Percentiles rank a stretch among this genome's conserved stretches.
Conservation (phyloP, 2,113 vertebrate species). For the Notothenia rossii region DNA sequence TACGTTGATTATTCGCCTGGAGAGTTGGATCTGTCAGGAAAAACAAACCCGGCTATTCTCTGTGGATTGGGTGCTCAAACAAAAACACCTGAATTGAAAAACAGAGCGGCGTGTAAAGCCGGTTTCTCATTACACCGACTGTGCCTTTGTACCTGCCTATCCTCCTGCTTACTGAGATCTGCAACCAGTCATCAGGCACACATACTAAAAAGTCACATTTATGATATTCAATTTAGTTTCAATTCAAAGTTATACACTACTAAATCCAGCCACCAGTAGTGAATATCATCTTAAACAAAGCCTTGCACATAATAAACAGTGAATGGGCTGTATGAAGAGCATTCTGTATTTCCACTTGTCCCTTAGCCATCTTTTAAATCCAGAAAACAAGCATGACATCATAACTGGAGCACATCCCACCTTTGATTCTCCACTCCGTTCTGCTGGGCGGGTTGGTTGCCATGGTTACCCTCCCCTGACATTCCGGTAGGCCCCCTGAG, state of each 20-base stretch:
- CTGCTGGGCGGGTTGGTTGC: slow-evolving; percentile 85
- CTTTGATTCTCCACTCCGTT: slow-evolving; percentile 96
- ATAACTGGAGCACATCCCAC: slow-evolving; percentile 82
- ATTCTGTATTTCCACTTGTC: not conserved
- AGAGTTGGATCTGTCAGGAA: slow-evolving; percentile 22
- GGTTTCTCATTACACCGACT: slow-evolving; percentile 58
- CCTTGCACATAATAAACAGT: not conserved
- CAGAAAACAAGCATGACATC: slow-evolving; percentile 67
- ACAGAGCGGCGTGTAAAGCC: slow-evolving; percentile 42
- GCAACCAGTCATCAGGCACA: slow-evolving; percentile 17
- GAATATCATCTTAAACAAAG: slow-evolving; percentile 2
- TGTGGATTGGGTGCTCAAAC: slow-evolving; percentile 43
- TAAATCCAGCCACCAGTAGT: not conserved
- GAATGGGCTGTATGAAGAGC: not conserved
- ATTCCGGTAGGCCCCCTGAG: slow-evolving; percentile 79
- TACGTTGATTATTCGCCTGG: slow-evolving; percentile 18
- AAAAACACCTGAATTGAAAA: slow-evolving; percentile 58
- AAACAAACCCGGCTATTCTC: slow-evolving; percentile 61
- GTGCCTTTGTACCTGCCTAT: slow-evolving; percentile 13
- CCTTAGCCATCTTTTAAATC: slow-evolving; percentile 28
- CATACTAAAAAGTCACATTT: not conserved
- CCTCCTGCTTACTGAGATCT: slow-evolving; percentile 20
- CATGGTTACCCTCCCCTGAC: slow-evolving; percentile 90
- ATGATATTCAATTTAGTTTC: not conserved
- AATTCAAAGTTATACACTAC: not conserved